Conservation (phyloP, 1,140 invertebrate species). For the Macrobrachium rosenbergii region DNA sequence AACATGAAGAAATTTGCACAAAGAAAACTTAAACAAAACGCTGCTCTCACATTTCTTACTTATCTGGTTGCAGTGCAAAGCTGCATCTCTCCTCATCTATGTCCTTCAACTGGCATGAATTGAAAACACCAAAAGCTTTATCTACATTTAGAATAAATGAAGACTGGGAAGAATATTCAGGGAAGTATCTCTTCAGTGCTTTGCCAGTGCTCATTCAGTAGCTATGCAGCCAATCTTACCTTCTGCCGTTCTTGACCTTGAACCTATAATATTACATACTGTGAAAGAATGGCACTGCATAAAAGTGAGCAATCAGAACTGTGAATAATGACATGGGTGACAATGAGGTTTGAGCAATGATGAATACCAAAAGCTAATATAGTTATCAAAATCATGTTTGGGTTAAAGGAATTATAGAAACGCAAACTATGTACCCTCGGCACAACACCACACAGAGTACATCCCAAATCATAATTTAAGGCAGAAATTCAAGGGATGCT, state of each 20-base stretch:
- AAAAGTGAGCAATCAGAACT: too few species aligned
- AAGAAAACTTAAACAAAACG: constrained; percentile 10
- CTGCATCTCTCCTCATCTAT: constrained; percentile 25
- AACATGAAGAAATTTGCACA: constrained; percentile 17
- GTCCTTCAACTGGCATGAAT: constrained; percentile 17
- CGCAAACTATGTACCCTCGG: too few species aligned
- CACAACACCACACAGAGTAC: too few species aligned
- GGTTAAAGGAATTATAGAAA: too few species aligned
- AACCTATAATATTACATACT: not conserved
- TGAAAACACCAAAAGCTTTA: constrained; percentile 28
- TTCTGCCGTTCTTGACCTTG: constrained; percentile 18
- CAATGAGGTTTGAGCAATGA: too few species aligned
- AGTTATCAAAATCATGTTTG: too few species aligned
- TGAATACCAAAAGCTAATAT: too few species aligned
- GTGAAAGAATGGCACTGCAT: not conserved
- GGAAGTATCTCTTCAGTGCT: constrained; percentile 17
- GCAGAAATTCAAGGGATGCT: too few species aligned
- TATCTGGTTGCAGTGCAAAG: constrained; percentile 12
- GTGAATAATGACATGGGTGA: too few species aligned
- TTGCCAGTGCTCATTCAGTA: constrained; percentile 21
- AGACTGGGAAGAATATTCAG: constrained; percentile 18
- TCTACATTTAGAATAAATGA: constrained; percentile 36
- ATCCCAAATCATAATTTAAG: too few species aligned
- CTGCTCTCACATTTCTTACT: not conserved
- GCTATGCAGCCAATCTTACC: constrained; percentile 20